Evolutionary conservation across 2,113 vertebrate genomes (phyloP).

Genomic region (Clarias macrocephalus): DNA sequence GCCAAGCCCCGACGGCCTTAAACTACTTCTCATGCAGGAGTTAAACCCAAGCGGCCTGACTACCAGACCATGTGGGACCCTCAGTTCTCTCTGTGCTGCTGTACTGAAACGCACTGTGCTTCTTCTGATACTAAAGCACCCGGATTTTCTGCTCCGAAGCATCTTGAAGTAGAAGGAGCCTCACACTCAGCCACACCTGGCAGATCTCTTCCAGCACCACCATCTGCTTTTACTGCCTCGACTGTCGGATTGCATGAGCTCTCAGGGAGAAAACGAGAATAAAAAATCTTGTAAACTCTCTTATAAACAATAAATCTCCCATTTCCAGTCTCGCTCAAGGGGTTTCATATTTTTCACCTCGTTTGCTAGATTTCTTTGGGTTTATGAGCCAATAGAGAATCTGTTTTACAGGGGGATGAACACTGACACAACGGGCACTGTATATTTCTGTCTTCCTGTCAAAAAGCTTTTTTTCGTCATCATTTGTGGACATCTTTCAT

Average conservation of each 20-base stretch:
- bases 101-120: not conserved
- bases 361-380: slow-evolving; percentile 51
- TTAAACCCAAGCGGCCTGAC: not conserved
- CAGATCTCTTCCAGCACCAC: slow-evolving; percentile 41
- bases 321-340: slow-evolving; percentile 46
- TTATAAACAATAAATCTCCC: slow-evolving; percentile 46
- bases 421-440: not conserved
- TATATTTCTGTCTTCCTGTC: not conserved
- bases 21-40: not conserved
- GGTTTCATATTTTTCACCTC: slow-evolving; percentile 58
- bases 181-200: slow-evolving; percentile 44
- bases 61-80: not conserved
- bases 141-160: not conserved
- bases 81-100: not conserved
- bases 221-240: slow-evolving; percentile 40
- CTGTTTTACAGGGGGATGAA: slow-evolving; percentile 24
- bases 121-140: not conserved
- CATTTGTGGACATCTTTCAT: slow-evolving; percentile 16
- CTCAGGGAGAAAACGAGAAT: slow-evolving; percentile 30
- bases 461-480: not conserved
- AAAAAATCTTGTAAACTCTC: slow-evolving; percentile 38
- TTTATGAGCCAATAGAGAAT: slow-evolving; percentile 32
- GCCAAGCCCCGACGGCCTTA: not conserved
- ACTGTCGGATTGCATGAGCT: slow-evolving; percentile 8
- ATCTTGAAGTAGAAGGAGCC: not conserved